Evolutionary conservation across 2,113 vertebrate species (phyloP).

Genomic region (Alectura lathami): DNA sequence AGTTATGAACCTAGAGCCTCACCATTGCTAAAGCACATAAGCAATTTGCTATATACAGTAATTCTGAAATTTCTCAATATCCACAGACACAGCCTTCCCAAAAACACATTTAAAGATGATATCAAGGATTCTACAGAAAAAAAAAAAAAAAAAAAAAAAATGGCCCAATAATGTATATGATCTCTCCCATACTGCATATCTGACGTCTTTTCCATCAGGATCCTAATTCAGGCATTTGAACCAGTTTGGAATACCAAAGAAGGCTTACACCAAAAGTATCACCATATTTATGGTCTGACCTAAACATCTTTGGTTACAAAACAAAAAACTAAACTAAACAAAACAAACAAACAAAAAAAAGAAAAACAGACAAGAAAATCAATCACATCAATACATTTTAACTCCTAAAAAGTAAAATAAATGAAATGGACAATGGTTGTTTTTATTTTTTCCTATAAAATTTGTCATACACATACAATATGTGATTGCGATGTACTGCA

Average conservation of each 20-base stretch:
- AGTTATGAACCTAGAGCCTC: not conserved
- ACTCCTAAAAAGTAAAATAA: not conserved
- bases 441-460: not conserved
- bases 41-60: not conserved
- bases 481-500: not conserved
- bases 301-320: not conserved
- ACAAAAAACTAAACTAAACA: too few species aligned
- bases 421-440: not conserved
- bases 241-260: not conserved
- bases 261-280: not conserved
- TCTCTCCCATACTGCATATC: not conserved
- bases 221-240: not conserved
- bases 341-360: not conserved
- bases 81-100: not conserved
- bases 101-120: not conserved
- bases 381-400: not conserved
- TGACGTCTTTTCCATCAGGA: not conserved
- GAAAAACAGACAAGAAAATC: not conserved
- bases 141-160: not conserved
- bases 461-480: not conserved
- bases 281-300: not conserved
- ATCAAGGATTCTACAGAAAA: not conserved
- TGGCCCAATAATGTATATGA: too few species aligned
- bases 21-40: fast-evolving
- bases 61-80: not conserved